phyloP scores from a whole-genome alignment of 92 coral and sea anemone genomes.

The Actinernus sp. region DNA sequence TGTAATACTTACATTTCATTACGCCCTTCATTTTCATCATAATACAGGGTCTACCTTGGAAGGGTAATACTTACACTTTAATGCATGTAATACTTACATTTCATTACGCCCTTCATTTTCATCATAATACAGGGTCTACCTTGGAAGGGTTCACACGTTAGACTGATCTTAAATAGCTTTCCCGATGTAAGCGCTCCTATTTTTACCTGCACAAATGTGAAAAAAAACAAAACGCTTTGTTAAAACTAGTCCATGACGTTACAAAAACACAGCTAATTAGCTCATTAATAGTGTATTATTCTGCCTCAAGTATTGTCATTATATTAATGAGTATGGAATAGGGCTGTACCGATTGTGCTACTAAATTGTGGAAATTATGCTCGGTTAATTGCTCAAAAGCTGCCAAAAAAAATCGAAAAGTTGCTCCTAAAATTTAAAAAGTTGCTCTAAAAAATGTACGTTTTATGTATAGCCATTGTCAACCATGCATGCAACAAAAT shows the following conservation, averaged over 20 bases:
- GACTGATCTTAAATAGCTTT: conserved; percentile 16
- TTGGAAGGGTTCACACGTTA: conserved; percentile 20
- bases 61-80: no score
- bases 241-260: neutral
- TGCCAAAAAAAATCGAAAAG: no score
- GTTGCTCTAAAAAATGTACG: no score
- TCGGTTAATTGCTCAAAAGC: no score
- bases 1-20: conserved; percentile 25
- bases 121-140: conserved; percentile 22
- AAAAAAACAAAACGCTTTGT: neutral
- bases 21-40: conserved; percentile 17
- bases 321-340: no score
- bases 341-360: no score
- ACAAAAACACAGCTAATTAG: neutral
- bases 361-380: no score
- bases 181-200: conserved; percentile 1
- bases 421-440: no score
- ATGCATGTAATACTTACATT: conserved; percentile 14
- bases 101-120: conserved; percentile 18
- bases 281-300: no score
- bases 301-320: no score
- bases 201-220: conserved; percentile 7
- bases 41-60: conserved; percentile 21
- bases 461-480: no score
- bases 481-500: no score